Conservation (phyloP, 37 sponge, comb jelly and placozoan genomes). For the Halichondria panicea region DNA sequence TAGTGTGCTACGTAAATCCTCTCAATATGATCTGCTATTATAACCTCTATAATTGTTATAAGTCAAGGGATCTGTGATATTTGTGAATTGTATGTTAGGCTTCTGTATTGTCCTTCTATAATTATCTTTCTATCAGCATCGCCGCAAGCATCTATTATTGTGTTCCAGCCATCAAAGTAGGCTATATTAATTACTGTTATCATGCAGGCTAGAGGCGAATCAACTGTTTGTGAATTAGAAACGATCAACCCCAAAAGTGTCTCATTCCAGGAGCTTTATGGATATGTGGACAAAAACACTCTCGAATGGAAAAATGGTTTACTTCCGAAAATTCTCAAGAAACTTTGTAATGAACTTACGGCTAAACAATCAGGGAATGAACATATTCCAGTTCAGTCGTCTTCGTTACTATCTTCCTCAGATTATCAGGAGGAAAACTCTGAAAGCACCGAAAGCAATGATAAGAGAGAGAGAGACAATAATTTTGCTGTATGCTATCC, state of each 20-base stretch:
- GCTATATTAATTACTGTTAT: too few species aligned
- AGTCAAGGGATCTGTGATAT: too few species aligned
- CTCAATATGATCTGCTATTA: too few species aligned
- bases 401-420: background rate
- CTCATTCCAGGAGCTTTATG: slow-evolving; percentile 62
- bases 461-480: background rate
- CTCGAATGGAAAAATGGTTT: slow-evolving; percentile 76
- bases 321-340: slow-evolving; percentile 39
- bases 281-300: slow-evolving; percentile 44
- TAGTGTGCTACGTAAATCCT: too few species aligned
- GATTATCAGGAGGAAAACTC: background rate
- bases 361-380: background rate
- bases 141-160: too few species aligned
- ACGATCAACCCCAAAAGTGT: slow-evolving; percentile 69
- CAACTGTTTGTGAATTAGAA: slow-evolving; percentile 35
- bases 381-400: background rate
- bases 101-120: too few species aligned
- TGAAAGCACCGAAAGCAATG: background rate
- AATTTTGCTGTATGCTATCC: slow-evolving; percentile 14
- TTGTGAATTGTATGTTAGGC: too few species aligned
- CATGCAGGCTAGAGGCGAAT: too few species aligned
- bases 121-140: too few species aligned
- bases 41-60: too few species aligned
- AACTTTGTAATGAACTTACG: slow-evolving; percentile 14
- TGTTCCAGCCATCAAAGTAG: too few species aligned